Evolutionary conservation across 2,113 vertebrate species (phyloP).

Genomic region (Pontoporia blainvillei): DNA sequence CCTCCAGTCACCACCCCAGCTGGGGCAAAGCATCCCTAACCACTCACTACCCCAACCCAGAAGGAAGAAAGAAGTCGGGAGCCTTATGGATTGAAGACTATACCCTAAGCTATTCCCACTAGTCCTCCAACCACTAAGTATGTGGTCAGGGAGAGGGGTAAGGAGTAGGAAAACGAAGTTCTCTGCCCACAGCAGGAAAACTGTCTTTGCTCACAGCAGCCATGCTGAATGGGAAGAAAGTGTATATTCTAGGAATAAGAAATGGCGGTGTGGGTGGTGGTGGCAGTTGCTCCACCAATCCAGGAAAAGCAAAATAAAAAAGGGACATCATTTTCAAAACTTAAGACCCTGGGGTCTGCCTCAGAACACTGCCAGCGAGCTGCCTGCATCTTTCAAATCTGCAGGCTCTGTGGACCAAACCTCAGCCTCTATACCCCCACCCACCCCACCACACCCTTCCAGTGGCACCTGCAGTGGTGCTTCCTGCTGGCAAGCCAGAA

Average conservation of each 20-base stretch:
- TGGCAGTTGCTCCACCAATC: not conserved
- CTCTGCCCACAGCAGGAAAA: not conserved
- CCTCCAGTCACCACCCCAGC: not conserved
- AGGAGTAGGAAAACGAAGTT: conserved; percentile 13
- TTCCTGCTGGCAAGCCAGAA: conserved; percentile 97
- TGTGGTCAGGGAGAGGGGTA: not conserved
- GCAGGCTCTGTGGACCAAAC: not conserved
- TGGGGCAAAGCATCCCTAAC: not conserved
- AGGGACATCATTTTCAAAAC: conserved; percentile 13
- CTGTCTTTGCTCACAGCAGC: not conserved
- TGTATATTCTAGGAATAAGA: not conserved
- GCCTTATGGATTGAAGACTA: not conserved
- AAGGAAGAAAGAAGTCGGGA: not conserved
- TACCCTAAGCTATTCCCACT: not conserved
- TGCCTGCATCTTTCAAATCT: not conserved
- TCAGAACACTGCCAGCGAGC: not conserved
- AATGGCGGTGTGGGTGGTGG: not conserved
- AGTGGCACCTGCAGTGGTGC: conserved; percentile 95
- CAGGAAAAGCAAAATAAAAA: not conserved
- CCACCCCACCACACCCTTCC: not conserved
- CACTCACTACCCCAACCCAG: not conserved
- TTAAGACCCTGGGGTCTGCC: not conserved
- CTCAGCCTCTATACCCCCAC: not conserved
- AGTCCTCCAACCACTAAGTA: not conserved
- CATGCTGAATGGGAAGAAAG: not conserved